Evolutionary conservation across 2,888 invertebrate genomes (phyloP), one percentile per base, ranked within the genome.

Genomic region (Drosophila neotestacea): DNA sequence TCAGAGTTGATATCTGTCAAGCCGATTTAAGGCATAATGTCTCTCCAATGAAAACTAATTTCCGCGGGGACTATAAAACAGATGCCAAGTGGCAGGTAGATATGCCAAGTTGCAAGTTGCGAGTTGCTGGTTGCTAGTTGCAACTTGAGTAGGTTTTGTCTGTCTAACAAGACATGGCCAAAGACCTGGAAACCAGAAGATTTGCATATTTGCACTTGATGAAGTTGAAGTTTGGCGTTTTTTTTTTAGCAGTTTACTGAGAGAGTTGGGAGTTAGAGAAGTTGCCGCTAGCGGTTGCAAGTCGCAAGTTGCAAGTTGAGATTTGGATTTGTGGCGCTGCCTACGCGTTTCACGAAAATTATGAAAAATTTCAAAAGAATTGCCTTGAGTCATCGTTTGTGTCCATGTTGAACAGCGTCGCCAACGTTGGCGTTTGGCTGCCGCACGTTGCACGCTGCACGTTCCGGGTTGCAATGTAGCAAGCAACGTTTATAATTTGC

Each of bases 121-220:
- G 22, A 22, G 22, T 22, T 22, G 32, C 32, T 7, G 7, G 32
- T 28, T 42, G 32, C 32, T 6, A 1, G 38, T 28, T 44, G 16
- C 34, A 47, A 36, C 39, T 28, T 60, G 75, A 77, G 77, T 77
- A 63, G 75, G 73, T 77, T 50, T 54, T 38, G 34, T 30, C 28
- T 22, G 47, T 16, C 46, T 27, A 46, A 13, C 36, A 58, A 58
- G 62, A 61, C 51, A 58, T 59, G 62, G 39, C 46, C 13, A 32
- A 10, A 11, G 50, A 48, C 10, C 6, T 11, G n/a, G 2, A 22
- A 47, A 48, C 41, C 34, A 48, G 47, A 55, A 73, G 79, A 89
- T 84, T 89, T 84, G 85, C 84, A 89, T 84, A 87, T 84, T 87
- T 84, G 82, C 84, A 84, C 84, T 84, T 84, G 84, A 89, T 84